Conservation (phyloP, 2,888 invertebrate species). For the Seira ritae region DNA sequence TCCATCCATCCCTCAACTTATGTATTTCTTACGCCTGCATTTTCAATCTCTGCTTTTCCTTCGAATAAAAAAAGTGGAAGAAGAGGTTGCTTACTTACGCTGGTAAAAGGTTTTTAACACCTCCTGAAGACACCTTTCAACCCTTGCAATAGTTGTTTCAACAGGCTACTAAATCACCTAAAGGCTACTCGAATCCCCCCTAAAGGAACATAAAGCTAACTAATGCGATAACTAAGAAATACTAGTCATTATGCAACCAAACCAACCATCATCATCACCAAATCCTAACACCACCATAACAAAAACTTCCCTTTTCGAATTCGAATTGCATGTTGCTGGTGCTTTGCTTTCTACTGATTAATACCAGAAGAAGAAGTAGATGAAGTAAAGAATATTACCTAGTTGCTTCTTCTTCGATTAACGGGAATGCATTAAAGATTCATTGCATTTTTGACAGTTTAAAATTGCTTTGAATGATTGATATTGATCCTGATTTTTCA, state of each 20-base stretch:
- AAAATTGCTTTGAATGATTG: conserved; percentile 62
- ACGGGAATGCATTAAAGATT: conserved; percentile 55
- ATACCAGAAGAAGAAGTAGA: conserved; percentile 26
- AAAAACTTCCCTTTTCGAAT: too few species aligned
- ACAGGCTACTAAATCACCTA: conserved; percentile 61
- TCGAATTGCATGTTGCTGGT: too few species aligned
- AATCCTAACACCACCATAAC: neutral
- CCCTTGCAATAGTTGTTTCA: conserved; percentile 57
- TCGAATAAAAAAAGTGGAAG: conserved; percentile 12
- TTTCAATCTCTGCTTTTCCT: too few species aligned
- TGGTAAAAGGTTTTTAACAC: conserved; percentile 56
- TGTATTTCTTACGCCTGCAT: too few species aligned
- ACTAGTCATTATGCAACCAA: neutral
- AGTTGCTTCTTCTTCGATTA: conserved; percentile 48
- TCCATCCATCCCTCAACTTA: too few species aligned
- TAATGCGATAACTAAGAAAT: conserved; percentile 7
- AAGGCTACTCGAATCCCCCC: conserved; percentile 48
- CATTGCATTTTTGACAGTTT: conserved; percentile 64
- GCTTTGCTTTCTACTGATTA: conserved; percentile 3
- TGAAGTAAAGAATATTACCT: conserved; percentile 22
- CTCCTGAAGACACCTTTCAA: conserved; percentile 62
- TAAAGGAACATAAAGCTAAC: conserved; percentile 16
- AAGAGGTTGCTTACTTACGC: conserved; percentile 11
- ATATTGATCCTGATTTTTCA: conserved; percentile 65
- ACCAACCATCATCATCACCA: conserved; percentile 4